phyloP scores from a whole-genome alignment of 2,888 invertebrate species.

The Pseudeuparius sepicola region DNA sequence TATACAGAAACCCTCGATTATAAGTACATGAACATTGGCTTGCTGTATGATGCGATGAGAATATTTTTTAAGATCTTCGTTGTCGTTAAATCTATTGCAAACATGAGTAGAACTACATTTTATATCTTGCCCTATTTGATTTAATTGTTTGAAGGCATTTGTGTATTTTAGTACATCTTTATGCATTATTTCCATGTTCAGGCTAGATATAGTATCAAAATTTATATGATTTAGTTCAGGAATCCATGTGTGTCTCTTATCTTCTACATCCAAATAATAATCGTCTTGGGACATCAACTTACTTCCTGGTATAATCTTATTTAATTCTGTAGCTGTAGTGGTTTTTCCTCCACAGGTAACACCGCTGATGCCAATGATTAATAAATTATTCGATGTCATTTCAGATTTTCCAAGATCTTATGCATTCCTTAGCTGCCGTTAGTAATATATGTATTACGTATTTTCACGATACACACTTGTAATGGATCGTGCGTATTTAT shows the following conservation, averaged over 20 bases:
- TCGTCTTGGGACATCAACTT: conserved; percentile 61
- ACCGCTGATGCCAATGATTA: conserved; percentile 62
- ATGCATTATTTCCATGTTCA: conserved; percentile 65
- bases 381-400: too few species aligned
- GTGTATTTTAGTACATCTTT: conserved; percentile 41
- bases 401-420: too few species aligned
- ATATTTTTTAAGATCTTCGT: too few species aligned
- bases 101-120: too few species aligned
- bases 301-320: conserved; percentile 37
- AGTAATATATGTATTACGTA: too few species aligned
- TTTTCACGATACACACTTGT: too few species aligned
- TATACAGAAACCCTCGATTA: conserved; percentile 69
- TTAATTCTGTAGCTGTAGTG: conserved; percentile 51
- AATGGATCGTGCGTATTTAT: too few species aligned
- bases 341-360: conserved; percentile 81
- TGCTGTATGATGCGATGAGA: too few species aligned
- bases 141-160: too few species aligned
- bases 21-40: conserved; percentile 45
- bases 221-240: conserved; percentile 61
- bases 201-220: conserved; percentile 60
- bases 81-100: too few species aligned
- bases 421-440: too few species aligned
- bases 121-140: too few species aligned
- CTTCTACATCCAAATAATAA: conserved; percentile 60
- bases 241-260: conserved; percentile 53